Evolutionary conservation across 2,113 vertebrate species (phyloP), one percentile per base, ranked within the genome.

Genomic region (Jacana jacana): DNA sequence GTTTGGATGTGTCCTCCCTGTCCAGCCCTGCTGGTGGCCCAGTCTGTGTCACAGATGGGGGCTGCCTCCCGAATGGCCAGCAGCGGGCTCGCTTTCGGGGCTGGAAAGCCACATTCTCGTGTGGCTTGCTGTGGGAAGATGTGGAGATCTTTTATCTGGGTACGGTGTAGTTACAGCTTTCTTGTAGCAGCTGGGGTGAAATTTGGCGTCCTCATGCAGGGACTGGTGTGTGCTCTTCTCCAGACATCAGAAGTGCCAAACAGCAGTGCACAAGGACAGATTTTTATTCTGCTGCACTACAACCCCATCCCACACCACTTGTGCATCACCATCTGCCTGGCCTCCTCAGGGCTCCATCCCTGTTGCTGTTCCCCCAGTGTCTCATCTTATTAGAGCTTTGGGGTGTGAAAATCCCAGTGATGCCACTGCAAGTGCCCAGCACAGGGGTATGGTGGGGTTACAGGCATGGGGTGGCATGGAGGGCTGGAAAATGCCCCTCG

Each of bases 361-460:
- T 14, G 28, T 14, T 48, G 6, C 20, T 24, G 7, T 24, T 88
- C 11, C 40, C 60, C 22, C 1, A 1, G 10, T 37, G 8, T 70
- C 71, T 66, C 22, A 25, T 40, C 25, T 57, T 27, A 31, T 28
- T 13, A 40, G 25, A 30, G 25, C 35, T 95, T 72, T 20, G 54
- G 16, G 40, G 31, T 61, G 25, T 6, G 2, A 68, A 24, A 66
- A 30, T 2, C 3, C 13, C 12, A 7, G 5, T 1, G 4, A 6
- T 6, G 6, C 33, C 0, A 0, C 17, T 0, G 0, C 15, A 15
- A 0, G 1, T 39, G 16, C 30, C 7, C 28, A 28, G 24, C 0
- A 1, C 12, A 23, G 58, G 22, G 17, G 17, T 35, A 33, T 25
- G 9, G 10, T 33, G 40, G 7, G 8, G 4, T 4, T 77, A 69